phyloP scores from a whole-genome alignment of 1,140 invertebrate genomes.

The Muscidifurax raptorellus region DNA sequence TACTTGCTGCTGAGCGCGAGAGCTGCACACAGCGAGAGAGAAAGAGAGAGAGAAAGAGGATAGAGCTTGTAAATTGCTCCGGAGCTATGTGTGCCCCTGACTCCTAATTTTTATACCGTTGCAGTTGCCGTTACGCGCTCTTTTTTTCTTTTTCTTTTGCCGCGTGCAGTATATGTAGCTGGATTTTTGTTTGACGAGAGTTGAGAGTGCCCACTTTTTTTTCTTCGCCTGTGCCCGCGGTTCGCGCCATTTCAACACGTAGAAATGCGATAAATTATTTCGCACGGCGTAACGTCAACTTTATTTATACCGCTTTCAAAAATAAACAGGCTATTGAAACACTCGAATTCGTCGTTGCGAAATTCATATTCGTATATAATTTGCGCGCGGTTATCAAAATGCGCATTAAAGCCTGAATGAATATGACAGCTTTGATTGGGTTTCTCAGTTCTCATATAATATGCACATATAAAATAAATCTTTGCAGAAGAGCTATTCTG shows the following conservation, averaged over 20 bases:
- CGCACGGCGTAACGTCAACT: background rate
- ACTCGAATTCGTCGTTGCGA: background rate
- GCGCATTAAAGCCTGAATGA: no score
- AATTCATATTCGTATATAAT: no score
- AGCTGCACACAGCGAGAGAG: background rate
- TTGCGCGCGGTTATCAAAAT: no score
- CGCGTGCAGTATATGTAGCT: background rate
- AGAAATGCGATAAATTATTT: background rate
- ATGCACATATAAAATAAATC: no score
- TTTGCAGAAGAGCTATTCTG: no score
- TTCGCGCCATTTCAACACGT: background rate
- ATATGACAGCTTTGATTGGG: no score
- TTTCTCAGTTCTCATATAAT: no score
- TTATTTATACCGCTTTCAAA: background rate
- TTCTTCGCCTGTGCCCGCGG: background rate
- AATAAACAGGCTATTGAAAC: background rate
- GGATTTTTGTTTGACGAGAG: constrained; percentile 1
- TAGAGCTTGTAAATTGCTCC: background rate
- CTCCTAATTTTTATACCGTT: constrained; percentile 14
- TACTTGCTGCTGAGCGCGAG: constrained; percentile 19
- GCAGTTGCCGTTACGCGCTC: background rate
- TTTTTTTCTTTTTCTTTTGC: background rate
- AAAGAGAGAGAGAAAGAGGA: no score
- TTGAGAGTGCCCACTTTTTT: background rate
- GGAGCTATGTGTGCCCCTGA: background rate